These are phyloP conservation scores for Pantherophis guttatus DNA, from an alignment of 2,113 vertebrate species.

Conservation along the genomic window DNA sequence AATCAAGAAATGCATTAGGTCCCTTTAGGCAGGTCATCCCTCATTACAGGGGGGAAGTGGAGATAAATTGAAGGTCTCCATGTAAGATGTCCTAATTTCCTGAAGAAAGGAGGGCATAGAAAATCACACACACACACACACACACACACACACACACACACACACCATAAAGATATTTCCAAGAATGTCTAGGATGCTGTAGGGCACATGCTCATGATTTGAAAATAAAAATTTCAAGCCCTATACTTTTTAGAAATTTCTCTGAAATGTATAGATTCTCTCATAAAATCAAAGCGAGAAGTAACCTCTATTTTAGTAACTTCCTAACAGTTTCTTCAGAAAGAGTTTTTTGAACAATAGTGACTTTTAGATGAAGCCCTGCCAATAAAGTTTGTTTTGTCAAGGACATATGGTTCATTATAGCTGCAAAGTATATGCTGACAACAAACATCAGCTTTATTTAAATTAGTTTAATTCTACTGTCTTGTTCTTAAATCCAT, in stretches of 20 bases:
- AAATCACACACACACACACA: background rate
- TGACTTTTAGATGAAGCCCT: background rate
- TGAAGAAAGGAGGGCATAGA: background rate
- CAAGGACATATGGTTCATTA: background rate
- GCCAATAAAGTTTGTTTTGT: background rate
- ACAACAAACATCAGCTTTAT: background rate
- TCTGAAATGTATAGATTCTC: background rate
- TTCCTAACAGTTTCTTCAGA: background rate
- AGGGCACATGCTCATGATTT: background rate
- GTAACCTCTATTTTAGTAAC: background rate
- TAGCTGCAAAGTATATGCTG: background rate
- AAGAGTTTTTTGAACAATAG: background rate
- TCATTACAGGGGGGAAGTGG: background rate
- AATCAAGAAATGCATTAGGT: background rate
- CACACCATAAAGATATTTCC: background rate
- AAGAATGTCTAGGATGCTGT: background rate
- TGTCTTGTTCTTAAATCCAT: conserved; percentile 8
- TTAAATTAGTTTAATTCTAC: conserved; percentile 23
- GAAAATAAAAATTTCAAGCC: background rate
- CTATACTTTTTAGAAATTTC: background rate
- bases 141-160: background rate
- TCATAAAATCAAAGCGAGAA: background rate
- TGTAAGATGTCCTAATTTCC: background rate
- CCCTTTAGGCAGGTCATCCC: background rate
- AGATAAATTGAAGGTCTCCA: background rate